Conservation (phyloP, 64 coral and sea anemone species). For the Porites lutea region DNA sequence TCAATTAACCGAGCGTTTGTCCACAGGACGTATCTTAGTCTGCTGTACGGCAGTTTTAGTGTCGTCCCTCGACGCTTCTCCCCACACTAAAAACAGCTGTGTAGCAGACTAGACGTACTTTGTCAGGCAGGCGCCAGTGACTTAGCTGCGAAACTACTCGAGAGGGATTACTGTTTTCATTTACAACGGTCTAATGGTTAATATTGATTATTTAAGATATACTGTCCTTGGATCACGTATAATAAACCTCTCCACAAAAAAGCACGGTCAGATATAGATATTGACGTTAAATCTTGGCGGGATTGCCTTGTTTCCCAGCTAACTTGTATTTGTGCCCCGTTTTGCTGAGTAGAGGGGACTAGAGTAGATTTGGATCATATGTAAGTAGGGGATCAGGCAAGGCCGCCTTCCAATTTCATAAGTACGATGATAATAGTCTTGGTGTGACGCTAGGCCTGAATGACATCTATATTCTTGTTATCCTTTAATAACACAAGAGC, state of each 20-base stretch:
- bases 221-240: background rate
- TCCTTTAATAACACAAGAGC: background rate
- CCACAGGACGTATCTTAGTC: background rate
- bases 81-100: no score
- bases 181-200: slow-evolving; percentile 50
- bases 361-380: background rate
- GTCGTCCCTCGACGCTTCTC: no score
- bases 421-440: slow-evolving; percentile 22
- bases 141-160: background rate
- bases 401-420: slow-evolving; percentile 5
- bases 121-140: background rate
- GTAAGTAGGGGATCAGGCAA: no score
- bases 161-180: slow-evolving; percentile 36
- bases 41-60: no score
- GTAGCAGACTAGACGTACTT: background rate
- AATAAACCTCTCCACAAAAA: background rate
- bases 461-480: background rate
- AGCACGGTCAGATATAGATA: no score
- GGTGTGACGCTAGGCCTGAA: background rate
- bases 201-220: slow-evolving; percentile 5
- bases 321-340: background rate
- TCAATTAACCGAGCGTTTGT: background rate
- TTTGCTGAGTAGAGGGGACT: background rate
- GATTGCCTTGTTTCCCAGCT: background rate
- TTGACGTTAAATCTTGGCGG: background rate